These are phyloP conservation scores for Syrista parreyssii DNA, from an alignment of 2,888 invertebrate genomes.

Conservation along the genomic window DNA sequence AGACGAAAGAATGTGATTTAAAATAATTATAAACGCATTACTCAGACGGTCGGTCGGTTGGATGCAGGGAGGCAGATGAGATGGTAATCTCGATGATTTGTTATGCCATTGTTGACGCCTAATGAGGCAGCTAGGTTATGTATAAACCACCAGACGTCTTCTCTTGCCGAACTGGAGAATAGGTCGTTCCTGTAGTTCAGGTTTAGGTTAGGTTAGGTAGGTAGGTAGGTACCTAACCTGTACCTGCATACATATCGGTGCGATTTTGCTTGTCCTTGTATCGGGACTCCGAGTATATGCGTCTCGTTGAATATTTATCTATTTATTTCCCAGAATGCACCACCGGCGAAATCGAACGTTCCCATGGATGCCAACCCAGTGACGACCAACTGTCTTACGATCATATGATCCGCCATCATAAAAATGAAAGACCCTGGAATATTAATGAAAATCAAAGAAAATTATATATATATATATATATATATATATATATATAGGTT, in stretches of 20 bases:
- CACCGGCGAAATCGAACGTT: not conserved
- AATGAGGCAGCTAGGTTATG: slow-evolving; percentile 45
- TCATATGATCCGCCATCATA: too few species aligned
- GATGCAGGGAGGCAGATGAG: slow-evolving; percentile 40
- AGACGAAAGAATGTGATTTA: slow-evolving; percentile 43
- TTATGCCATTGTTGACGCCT: slow-evolving; percentile 55
- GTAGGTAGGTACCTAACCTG: too few species aligned
- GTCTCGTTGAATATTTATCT: slow-evolving; percentile 26
- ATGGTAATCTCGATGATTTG: slow-evolving; percentile 55
- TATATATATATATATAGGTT: too few species aligned
- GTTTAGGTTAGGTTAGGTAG: too few species aligned
- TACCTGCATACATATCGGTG: too few species aligned
- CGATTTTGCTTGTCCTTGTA: not conserved
- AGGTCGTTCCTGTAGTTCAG: not conserved
- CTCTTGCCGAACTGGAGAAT: slow-evolving; percentile 5
- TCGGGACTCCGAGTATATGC: slow-evolving; percentile 1
- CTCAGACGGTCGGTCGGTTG: slow-evolving; percentile 36
- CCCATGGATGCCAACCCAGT: not conserved
- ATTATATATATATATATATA: too few species aligned
- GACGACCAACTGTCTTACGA: too few species aligned
- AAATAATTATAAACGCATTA: slow-evolving; percentile 56
- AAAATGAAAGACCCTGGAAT: too few species aligned
- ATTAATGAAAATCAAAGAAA: too few species aligned
- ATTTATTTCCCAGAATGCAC: slow-evolving; percentile 16
- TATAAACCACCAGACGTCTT: slow-evolving; percentile 8